Evolutionary conservation across 2,888 invertebrate genomes (phyloP).

Genomic region (Xestobium rufovillosum): DNA sequence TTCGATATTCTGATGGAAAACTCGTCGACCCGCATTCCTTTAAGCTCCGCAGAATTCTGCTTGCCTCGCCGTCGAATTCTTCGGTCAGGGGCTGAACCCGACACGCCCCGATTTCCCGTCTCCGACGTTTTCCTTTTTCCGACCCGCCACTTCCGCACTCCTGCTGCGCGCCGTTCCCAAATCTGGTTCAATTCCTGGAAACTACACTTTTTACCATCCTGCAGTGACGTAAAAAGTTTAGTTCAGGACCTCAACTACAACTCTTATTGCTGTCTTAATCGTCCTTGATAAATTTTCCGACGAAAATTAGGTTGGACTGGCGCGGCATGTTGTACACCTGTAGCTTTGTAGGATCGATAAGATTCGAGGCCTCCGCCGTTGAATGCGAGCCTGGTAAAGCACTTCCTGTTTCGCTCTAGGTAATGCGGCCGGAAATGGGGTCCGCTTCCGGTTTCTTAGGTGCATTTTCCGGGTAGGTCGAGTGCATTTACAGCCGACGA

Average conservation of each 20-base stretch:
- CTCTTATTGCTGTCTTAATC: too few relatives aligned
- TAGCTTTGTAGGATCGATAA: conserved; percentile 13
- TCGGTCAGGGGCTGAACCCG: conserved; percentile 23
- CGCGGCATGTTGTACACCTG: background rate
- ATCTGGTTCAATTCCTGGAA: conserved; percentile 33
- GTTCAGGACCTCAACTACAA: conserved; percentile 19
- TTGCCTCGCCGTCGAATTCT: conserved; percentile 25
- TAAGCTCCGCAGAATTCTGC: too few relatives aligned
- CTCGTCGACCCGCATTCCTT: too few relatives aligned
- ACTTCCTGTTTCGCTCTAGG: conserved; percentile 39
- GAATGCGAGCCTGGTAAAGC: conserved; percentile 32
- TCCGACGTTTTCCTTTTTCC: conserved; percentile 15
- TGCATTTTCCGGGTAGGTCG: too few relatives aligned
- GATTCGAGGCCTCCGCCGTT: conserved; percentile 11
- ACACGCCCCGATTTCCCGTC: conserved; percentile 16
- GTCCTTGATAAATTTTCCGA: too few relatives aligned
- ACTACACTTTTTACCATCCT: conserved; percentile 33
- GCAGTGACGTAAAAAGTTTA: conserved; percentile 26
- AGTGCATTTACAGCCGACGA: too few relatives aligned
- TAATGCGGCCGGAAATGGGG: conserved; percentile 27
- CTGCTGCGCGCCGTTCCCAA: conserved; percentile 27
- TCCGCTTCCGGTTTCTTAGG: too few relatives aligned
- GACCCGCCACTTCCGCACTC: conserved; percentile 15
- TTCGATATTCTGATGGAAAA: too few relatives aligned
- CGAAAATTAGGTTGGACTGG: too few relatives aligned